phyloP scores from a whole-genome alignment of 2,797 vertebrate genomes.

The Anguilla obscura region DNA sequence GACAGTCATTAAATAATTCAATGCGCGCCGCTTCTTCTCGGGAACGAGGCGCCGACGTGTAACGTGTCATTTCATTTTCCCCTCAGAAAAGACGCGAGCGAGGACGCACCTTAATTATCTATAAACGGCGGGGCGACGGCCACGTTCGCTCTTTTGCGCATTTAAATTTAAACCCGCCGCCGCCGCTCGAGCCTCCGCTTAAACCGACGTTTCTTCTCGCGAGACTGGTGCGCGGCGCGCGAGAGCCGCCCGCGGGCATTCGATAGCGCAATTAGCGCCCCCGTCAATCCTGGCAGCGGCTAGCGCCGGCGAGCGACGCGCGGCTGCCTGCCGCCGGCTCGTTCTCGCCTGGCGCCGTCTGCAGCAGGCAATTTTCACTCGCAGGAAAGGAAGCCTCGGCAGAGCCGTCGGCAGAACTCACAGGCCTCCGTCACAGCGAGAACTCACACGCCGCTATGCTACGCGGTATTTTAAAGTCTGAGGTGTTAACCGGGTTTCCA shows the following conservation, averaged over 20 bases:
- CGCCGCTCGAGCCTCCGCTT: too few relatives aligned
- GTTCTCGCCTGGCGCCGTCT: conserved; percentile 29
- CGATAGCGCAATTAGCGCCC: conserved; percentile 54
- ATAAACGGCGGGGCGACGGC: conserved; percentile 52
- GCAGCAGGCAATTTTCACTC: conserved; percentile 58
- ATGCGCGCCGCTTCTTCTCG: conserved; percentile 49
- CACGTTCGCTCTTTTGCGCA: background rate
- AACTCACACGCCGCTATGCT: background rate
- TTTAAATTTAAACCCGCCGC: background rate
- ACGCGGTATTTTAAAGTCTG: background rate
- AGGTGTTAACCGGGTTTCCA: background rate
- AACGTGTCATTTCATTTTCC: conserved; percentile 54
- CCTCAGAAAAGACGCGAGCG: background rate
- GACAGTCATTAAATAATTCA: conserved; percentile 67
- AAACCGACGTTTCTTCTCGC: background rate
- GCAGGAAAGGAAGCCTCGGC: conserved; percentile 26
- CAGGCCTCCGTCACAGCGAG: background rate
- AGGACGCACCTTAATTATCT: conserved; percentile 45
- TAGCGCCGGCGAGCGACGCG: conserved; percentile 3
- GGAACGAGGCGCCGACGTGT: conserved; percentile 59
- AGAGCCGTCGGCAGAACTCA: conserved; percentile 30
- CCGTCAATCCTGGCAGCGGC: conserved; percentile 34
- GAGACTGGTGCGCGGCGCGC: background rate
- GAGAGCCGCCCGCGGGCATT: conserved; percentile 38
- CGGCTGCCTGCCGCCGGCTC: background rate